These are phyloP conservation scores for Drosophila cognata DNA, from an alignment of 2,888 invertebrate species.

Conservation along the genomic window DNA sequence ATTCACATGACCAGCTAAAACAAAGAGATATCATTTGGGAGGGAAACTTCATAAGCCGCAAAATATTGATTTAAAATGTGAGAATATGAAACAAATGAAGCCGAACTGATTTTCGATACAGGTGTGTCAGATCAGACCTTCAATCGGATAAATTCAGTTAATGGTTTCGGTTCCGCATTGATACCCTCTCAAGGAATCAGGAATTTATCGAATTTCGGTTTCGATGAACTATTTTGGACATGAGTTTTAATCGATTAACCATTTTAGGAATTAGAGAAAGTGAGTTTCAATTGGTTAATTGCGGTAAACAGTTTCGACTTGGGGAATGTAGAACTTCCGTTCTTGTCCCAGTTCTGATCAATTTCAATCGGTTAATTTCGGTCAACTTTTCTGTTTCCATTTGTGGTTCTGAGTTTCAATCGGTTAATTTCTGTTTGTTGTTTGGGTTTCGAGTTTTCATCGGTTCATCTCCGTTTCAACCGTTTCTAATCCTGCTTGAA, in stretches of 20 bases:
- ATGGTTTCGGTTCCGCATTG: too few species aligned
- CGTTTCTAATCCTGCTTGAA: background rate
- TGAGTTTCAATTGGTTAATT: too few species aligned
- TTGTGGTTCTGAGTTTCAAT: background rate
- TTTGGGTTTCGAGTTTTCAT: background rate
- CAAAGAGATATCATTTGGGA: background rate
- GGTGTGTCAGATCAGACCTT: too few species aligned
- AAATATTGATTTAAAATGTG: background rate
- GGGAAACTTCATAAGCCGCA: background rate
- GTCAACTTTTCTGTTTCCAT: background rate
- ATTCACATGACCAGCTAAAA: conserved; percentile 3
- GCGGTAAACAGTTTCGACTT: background rate
- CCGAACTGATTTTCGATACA: background rate
- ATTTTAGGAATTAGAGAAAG: background rate
- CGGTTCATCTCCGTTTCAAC: background rate
- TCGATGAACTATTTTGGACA: background rate
- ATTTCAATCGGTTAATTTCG: background rate
- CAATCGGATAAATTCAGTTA: too few species aligned
- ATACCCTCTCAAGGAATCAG: background rate
- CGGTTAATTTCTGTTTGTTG: background rate
- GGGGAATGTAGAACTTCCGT: background rate
- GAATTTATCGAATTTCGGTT: fast-evolving
- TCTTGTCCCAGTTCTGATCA: fast-evolving
- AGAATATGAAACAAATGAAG: background rate
- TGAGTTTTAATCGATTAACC: background rate